Evolutionary conservation across 2,113 vertebrate genomes (phyloP).

Genomic region (Tachuris rubrigastra): DNA sequence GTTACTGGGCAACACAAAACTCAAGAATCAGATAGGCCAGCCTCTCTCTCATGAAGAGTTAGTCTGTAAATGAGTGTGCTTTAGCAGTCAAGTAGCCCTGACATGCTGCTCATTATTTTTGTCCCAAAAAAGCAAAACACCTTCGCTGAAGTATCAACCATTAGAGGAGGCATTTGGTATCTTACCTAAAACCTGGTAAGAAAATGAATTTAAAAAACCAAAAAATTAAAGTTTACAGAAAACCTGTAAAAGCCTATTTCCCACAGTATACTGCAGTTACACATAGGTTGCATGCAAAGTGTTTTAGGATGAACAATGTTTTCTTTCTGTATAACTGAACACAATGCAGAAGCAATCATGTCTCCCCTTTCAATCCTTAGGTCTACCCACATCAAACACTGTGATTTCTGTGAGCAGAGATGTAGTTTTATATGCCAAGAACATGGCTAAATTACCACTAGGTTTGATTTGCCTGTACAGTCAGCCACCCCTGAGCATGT

Average conservation of each 20-base stretch:
- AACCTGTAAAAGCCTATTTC: background rate
- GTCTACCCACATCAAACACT: background rate
- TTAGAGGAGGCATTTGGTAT: background rate
- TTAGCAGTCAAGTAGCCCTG: background rate
- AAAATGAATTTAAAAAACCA: background rate
- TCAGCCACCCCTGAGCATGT: background rate
- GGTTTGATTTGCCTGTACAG: background rate
- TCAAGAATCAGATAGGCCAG: background rate
- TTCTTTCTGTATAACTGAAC: background rate
- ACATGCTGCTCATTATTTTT: background rate
- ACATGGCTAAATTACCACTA: background rate
- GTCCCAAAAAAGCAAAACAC: background rate
- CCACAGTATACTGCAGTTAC: background rate
- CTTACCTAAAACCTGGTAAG: background rate
- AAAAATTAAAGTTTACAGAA: background rate
- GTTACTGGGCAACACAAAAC: background rate
- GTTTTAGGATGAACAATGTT: background rate
- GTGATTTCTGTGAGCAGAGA: background rate
- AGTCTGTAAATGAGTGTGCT: background rate
- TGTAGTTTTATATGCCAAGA: background rate
- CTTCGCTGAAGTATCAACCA: background rate
- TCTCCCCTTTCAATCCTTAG: background rate
- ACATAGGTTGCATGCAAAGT: background rate
- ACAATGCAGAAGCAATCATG: background rate
- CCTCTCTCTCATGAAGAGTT: background rate